Evolutionary conservation across 37 sponge, comb jelly and placozoan species (phyloP), one percentile per base, ranked within the genome.

Genomic region (Theonella swinhoei): DNA sequence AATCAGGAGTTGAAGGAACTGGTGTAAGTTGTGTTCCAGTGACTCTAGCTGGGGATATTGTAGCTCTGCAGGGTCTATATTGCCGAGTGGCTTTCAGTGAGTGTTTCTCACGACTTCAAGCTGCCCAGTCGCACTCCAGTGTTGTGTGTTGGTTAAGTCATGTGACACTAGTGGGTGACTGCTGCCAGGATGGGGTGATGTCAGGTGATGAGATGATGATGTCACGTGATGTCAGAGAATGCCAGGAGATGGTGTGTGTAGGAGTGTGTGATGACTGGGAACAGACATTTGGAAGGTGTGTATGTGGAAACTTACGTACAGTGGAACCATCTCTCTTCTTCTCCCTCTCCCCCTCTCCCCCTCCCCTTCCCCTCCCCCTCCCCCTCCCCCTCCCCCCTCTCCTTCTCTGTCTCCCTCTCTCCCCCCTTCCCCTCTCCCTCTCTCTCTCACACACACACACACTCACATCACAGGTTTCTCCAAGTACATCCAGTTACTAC

Each of bases 391-490:
- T 58, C 11, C 60, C 19, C 60, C 60, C 60, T 19, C 11, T 20
- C 60, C 60, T 58, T 58, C 60, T 58, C 17, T 11, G 19, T 11
- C n/a, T n/a, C n/a, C n/a, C n/a, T n/a, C n/a, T n/a, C n/a, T n/a
- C n/a, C n/a, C n/a, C n/a, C n/a, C n/a, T n/a, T n/a, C n/a, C n/a
- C n/a, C n/a, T n/a, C n/a, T n/a, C n/a, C n/a, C n/a, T n/a, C n/a
- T n/a, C n/a, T n/a, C n/a, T n/a, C n/a, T n/a, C n/a, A n/a, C n/a
- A n/a, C n/a, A n/a, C n/a, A n/a, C n/a, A n/a, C n/a, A n/a, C n/a
- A n/a, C n/a, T n/a, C n/a, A n/a, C n/a, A n/a, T n/a, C n/a, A n/a
- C 47, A 83, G 84, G 58, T 83, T 83, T 32, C 68, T 83, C 0
- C 40, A 37, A 9, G 84, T 75, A 2, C 25, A 63, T 0, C 84